Percentiles rank a stretch among this genome's conserved stretches.
Evolutionary conservation across 2,113 vertebrate species (phyloP).

Genomic region (Bos taurus): DNA sequence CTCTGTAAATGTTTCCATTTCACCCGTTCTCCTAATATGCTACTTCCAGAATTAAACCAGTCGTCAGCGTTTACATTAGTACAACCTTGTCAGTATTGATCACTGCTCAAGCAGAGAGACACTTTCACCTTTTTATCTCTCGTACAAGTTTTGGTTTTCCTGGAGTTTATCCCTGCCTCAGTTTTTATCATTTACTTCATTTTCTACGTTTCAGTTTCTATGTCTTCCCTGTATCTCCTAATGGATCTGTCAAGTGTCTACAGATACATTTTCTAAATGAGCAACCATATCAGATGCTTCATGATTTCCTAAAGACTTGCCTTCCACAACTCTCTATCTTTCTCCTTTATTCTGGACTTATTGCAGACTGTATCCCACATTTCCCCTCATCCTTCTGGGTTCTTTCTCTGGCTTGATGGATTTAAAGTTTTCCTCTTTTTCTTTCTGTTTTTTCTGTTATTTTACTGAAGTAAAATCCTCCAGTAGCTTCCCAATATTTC

Average conservation of each 20-base stretch:
- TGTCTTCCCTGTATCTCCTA: neutral
- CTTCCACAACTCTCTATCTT: neutral
- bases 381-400: neutral
- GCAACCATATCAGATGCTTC: neutral
- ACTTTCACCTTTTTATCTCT: neutral
- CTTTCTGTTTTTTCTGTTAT: neutral
- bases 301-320: neutral
- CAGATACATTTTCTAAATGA: neutral
- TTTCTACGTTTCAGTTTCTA: neutral
- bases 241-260: neutral
- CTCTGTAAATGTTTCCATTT: neutral
- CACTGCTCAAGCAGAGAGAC: neutral
- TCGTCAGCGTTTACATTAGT: neutral
- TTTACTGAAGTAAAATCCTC: neutral
- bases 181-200: neutral
- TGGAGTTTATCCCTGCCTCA: neutral
- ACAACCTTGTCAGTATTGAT: neutral
- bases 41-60: neutral
- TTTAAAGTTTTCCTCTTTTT: neutral
- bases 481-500: neutral
- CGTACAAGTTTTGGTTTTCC: neutral
- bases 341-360: neutral
- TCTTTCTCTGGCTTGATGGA: neutral
- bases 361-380: too few species aligned
- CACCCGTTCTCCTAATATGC: rapidly evolving